phyloP scores from a whole-genome alignment of 2,113 vertebrate genomes.

The Electrona antarctica region DNA sequence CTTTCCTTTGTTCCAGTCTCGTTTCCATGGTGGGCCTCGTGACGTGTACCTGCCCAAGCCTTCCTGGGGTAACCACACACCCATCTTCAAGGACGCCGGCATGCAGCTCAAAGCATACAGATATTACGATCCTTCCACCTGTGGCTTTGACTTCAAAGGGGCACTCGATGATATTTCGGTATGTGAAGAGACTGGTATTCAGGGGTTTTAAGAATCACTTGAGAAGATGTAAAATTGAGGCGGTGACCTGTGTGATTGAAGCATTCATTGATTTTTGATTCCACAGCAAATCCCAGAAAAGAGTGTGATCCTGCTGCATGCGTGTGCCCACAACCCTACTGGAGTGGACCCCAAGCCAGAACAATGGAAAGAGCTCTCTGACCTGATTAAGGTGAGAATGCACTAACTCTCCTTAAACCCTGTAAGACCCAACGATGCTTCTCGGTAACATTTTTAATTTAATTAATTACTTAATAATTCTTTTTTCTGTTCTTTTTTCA shows the following conservation, averaged over 20 bases:
- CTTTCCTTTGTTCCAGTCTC: slow-evolving; percentile 78
- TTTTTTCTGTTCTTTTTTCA: no score
- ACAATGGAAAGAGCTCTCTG: slow-evolving; percentile 94
- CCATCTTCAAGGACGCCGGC: slow-evolving; percentile 95
- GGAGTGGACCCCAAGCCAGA: slow-evolving; percentile 94
- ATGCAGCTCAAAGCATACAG: slow-evolving; percentile 92
- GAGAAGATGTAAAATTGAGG: neutral
- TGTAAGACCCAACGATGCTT: no score
- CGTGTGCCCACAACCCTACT: slow-evolving; percentile 97
- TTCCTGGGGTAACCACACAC: slow-evolving; percentile 97
- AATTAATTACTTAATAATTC: no score
- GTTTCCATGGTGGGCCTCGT: slow-evolving; percentile 87
- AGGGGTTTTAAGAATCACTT: neutral
- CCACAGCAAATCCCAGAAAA: slow-evolving; percentile 94
- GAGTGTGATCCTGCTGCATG: slow-evolving; percentile 91
- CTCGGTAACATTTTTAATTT: no score
- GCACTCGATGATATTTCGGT: slow-evolving; percentile 95
- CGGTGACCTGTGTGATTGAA: neutral
- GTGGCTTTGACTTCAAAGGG: slow-evolving; percentile 93
- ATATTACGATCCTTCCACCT: slow-evolving; percentile 93
- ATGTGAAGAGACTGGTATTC: slow-evolving; percentile 61
- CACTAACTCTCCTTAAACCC: neutral
- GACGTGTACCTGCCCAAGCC: slow-evolving; percentile 96
- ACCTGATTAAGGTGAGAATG: slow-evolving; percentile 84
- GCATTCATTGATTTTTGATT: neutral